These are phyloP conservation scores for Canis aureus DNA, from an alignment of 2,113 vertebrate species.

Conservation along the genomic window DNA sequence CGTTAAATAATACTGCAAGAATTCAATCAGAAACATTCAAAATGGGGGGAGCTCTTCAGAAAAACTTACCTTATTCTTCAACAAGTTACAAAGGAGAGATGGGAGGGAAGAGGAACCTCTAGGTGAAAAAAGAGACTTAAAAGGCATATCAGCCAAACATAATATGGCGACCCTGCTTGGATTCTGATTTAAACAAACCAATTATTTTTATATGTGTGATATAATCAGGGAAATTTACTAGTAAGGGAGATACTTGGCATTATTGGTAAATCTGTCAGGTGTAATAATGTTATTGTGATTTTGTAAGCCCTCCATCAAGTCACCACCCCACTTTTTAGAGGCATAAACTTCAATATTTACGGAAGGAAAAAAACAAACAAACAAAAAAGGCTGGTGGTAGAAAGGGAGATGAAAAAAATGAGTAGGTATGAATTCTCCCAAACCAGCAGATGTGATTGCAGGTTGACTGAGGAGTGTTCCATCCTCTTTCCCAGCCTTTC, in stretches of 20 bases:
- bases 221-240: neutral
- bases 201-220: neutral
- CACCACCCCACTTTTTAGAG: neutral
- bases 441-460: neutral
- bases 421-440: neutral
- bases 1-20: neutral
- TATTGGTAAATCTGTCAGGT: neutral
- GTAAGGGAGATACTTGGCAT: neutral
- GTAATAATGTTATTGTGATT: neutral
- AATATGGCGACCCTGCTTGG: neutral
- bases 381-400: neutral
- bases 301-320: neutral
- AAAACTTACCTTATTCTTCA: neutral
- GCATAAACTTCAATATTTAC: constrained; percentile 11
- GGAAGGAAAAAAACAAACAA: neutral
- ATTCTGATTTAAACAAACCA: neutral
- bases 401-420: neutral
- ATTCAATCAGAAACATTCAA: neutral
- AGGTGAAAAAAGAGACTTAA: neutral
- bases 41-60: neutral
- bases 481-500: neutral
- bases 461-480: neutral
- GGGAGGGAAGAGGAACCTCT: neutral
- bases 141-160: neutral
- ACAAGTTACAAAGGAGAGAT: neutral